phyloP scores from a whole-genome alignment of 2,113 vertebrate genomes.

The Sinocyclocheilus maitianheensis region DNA sequence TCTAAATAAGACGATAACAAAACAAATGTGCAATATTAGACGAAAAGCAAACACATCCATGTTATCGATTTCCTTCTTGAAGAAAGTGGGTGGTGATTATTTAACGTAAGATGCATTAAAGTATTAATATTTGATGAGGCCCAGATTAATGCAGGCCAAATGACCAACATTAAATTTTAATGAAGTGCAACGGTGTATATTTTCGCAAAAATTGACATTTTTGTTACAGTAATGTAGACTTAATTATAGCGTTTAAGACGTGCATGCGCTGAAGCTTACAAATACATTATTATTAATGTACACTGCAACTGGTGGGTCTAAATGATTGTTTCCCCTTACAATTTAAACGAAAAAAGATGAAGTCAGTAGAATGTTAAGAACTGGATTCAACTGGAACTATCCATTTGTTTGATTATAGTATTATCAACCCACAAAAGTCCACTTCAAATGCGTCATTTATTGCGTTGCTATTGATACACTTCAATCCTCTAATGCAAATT shows the following conservation, averaged over 20 bases:
- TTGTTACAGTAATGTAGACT: neutral
- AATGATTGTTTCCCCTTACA: neutral
- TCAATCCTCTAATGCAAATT: neutral
- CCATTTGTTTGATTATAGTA: neutral
- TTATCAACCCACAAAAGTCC: neutral
- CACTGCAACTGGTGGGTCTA: neutral
- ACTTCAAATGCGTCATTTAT: neutral
- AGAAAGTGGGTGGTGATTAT: slow-evolving; percentile 70
- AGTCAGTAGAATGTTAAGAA: neutral
- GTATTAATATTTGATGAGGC: slow-evolving; percentile 76
- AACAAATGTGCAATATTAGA: neutral
- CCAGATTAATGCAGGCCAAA: slow-evolving; percentile 64
- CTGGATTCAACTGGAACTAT: neutral
- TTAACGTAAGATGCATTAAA: slow-evolving; percentile 66
- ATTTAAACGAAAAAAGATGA: neutral
- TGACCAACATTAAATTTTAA: slow-evolving; percentile 73
- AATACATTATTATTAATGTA: neutral
- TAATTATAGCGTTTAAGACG: slow-evolving; percentile 45
- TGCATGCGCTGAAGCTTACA: neutral
- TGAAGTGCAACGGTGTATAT: slow-evolving; percentile 49
- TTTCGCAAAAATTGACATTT: neutral
- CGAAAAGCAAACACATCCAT: neutral
- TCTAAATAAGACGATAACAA: slow-evolving; percentile 12
- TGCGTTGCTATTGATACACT: neutral
- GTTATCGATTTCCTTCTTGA: slow-evolving; percentile 49